phyloP scores from a whole-genome alignment of 2,113 vertebrate genomes.

The chimpanzee (Pan troglodytes) region NHGRI_mPanTro3-v2.1_pri NC_072410.2:80798501-80799000 shows the following conservation, averaged over 20 bases:
- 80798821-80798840: neutral
- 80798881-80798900: constrained; percentile 26
- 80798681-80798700: neutral
- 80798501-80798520: neutral
- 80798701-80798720: neutral
- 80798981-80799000: neutral
- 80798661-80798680: neutral
- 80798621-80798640: neutral
- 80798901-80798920: neutral
- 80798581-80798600: neutral
- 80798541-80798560: neutral
- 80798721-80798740: neutral
- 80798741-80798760: neutral
- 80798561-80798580: neutral
- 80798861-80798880: constrained; percentile 33
- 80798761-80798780: neutral
- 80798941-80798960: neutral
- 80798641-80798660: neutral
- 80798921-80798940: neutral
- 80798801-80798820: neutral
- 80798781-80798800: neutral
- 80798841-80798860: constrained; percentile 25
- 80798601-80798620: neutral
- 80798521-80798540: neutral
- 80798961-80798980: neutral